Conservation (phyloP, 2,888 invertebrate species). For the Palloptera scutellata region DNA sequence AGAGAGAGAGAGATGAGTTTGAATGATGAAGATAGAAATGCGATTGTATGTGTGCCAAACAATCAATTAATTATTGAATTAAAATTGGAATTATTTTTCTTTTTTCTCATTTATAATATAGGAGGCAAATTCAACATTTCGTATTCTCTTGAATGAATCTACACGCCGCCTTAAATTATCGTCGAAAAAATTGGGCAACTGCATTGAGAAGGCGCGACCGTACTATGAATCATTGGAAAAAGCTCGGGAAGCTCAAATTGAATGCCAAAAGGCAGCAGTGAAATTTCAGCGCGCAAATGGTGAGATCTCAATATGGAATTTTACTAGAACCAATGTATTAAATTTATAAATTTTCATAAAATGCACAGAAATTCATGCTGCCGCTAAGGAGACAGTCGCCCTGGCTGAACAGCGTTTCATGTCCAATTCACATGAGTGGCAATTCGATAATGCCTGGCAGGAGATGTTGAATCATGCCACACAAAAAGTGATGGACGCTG, state of each 20-base stretch:
- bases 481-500: conserved; percentile 93
- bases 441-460: conserved; percentile 96
- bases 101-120: conserved; percentile 60
- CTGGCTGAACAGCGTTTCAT: conserved; percentile 81
- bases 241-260: conserved; percentile 78
- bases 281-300: conserved; percentile 91
- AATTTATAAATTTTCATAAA: not conserved
- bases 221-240: conserved; percentile 86
- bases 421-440: conserved; percentile 67
- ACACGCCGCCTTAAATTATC: conserved; percentile 82
- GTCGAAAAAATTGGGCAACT: conserved; percentile 82
- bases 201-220: conserved; percentile 88
- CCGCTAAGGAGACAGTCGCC: conserved; percentile 92
- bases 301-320: conserved; percentile 53
- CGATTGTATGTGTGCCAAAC: too few species aligned
- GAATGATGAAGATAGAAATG: too few species aligned
- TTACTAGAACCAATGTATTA: too few species aligned
- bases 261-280: conserved; percentile 90
- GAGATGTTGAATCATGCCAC: conserved; percentile 97
- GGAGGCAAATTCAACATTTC: conserved; percentile 94
- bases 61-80: too few species aligned
- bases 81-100: not conserved
- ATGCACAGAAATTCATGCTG: conserved; percentile 80
- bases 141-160: conserved; percentile 83
- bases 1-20: too few species aligned